Conservation (phyloP, 2,797 vertebrate species). For the Mormyrus proboscirostris region DNA sequence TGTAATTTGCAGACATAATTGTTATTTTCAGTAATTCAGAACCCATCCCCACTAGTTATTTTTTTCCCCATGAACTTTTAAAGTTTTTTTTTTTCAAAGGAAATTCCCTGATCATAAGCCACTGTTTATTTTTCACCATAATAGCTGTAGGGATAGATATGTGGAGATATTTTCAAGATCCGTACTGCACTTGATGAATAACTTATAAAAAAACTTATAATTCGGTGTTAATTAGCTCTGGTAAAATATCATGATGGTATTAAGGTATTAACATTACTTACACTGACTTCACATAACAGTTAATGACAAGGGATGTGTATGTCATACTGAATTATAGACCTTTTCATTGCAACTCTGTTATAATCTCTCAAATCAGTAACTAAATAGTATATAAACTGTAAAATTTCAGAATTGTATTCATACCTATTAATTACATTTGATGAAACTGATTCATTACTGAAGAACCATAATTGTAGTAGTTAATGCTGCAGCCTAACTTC, state of each 20-base stretch:
- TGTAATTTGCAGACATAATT: not conserved
- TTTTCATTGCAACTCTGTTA: conserved; percentile 1
- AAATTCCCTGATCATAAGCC: not conserved
- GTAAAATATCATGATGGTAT: not conserved
- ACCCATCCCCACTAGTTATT: not conserved
- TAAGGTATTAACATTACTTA: not conserved
- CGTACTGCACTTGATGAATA: not conserved
- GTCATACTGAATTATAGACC: not conserved
- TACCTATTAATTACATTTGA: conserved; percentile 4
- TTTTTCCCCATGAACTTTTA: not conserved
- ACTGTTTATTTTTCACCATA: not conserved
- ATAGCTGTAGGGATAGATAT: not conserved
- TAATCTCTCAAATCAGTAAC: not conserved
- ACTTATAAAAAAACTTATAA: not conserved
- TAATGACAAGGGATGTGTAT: not conserved
- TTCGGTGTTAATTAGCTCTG: not conserved
- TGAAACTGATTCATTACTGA: not conserved
- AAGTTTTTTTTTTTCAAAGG: conserved; percentile 11
- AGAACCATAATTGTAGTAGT: not conserved
- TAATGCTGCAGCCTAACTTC: not conserved
- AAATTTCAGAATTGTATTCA: not conserved
- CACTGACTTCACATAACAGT: not conserved
- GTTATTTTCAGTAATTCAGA: not conserved
- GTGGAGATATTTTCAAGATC: not conserved
- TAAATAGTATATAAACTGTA: not conserved